A percentile compares a stretch with the other conserved stretches of the same genome.
Conservation (phyloP, 2,888 invertebrate genomes). For the Ormyrus thymus region DNA sequence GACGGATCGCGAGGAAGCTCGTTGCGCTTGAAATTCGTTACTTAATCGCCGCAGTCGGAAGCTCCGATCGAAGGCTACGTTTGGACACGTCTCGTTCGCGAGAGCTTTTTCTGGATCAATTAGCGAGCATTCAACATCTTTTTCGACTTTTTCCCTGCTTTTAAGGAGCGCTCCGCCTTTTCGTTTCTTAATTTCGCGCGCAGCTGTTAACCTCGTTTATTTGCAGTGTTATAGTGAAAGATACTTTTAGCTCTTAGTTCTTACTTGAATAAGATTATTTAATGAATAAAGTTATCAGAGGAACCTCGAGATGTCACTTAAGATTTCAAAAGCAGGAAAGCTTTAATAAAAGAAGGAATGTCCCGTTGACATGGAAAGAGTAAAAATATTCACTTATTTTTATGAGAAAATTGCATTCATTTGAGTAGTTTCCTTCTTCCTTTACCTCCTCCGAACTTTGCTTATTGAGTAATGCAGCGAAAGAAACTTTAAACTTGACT, state of each 20-base stretch:
- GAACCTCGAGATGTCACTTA: conserved; percentile 29
- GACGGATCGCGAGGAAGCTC: conserved; percentile 13
- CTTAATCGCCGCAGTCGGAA: conserved; percentile 38
- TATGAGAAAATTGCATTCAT: conserved; percentile 37
- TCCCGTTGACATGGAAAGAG: background rate
- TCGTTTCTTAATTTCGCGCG: background rate
- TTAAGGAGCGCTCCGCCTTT: background rate
- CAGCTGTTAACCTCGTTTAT: background rate
- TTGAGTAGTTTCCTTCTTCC: conserved; percentile 1
- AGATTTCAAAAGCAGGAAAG: conserved; percentile 20
- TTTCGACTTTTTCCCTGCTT: background rate
- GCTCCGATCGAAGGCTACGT: conserved; percentile 1
- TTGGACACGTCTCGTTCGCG: conserved; percentile 13
- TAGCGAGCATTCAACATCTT: conserved; percentile 14
- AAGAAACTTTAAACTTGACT: conserved; percentile 20
- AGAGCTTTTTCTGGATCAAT: conserved; percentile 23
- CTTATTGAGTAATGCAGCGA: conserved; percentile 28
- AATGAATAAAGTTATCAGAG: conserved; percentile 25
- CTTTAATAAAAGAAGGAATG: conserved; percentile 31
- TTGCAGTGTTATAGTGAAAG: background rate
- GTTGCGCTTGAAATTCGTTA: conserved; percentile 37
- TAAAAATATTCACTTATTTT: conserved; percentile 35
- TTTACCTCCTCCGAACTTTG: conserved; percentile 21
- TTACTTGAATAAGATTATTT: conserved; percentile 17
- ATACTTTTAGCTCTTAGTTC: background rate